Evolutionary conservation across 64 coral and sea anemone genomes (phyloP), one percentile per base, ranked within the genome.

Genomic region (Porites lutea): DNA sequence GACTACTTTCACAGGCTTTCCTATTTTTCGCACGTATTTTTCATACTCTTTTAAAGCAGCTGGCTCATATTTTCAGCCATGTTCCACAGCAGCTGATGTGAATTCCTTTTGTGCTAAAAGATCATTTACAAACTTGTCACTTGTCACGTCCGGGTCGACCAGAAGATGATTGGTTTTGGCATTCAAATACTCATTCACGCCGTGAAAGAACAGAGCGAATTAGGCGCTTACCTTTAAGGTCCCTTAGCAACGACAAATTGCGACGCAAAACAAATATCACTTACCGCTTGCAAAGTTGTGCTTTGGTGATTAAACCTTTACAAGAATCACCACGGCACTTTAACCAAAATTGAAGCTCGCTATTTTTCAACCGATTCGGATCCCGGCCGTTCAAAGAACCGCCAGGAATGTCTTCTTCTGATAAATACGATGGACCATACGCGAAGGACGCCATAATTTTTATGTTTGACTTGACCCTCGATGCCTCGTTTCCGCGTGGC

Each of bases 41-140:
- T 91, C 61, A 71, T 91, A 91, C 13, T 16, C 68, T 12, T 45
- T 48, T 11, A 91, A 57, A 0, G 78, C 89, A 14, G 59, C 65
- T 71, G 78, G 65, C 45, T 91, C 88, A 57, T 79, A 90, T 90
- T 79, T 90, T 8, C 68, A 79, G 13, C 88, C 88, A 90, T 90
- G 88, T 37, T 37, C 27, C 27, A 37, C 1, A 37, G 27, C 27
- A 37, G 27, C 27, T 37, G 27, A 37, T 37, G 27, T 1, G 27
- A 37, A 37, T 37, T 37, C 27, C 27, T 37, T 37, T 37, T 37
- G 27, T 37, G 0, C 27, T 37, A 37, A 37, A 37, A 37, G 27
- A 37, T 37, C 27, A 9, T 59, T 59, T 7, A 59, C 58, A 59
- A 59, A 59, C 58, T 59, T 59, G 58, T 59, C 58, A 59, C 27